Evolutionary conservation across 1,140 invertebrate species (phyloP).

Genomic region (Drosophila nigrodunni): DNA sequence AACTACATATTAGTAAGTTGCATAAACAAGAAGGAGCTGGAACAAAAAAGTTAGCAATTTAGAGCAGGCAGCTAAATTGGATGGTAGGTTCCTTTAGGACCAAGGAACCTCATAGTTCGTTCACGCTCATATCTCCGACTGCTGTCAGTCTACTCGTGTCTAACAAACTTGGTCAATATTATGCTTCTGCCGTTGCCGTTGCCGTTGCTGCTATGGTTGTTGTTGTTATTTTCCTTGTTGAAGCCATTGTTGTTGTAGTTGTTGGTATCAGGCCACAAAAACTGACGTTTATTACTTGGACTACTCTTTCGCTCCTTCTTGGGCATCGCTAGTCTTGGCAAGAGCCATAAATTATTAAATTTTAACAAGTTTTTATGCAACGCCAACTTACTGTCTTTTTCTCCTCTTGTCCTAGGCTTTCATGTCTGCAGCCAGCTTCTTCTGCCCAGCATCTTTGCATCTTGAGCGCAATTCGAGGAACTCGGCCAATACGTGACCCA

Average conservation of each 20-base stretch:
- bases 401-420: slow-evolving; percentile 16
- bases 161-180: slow-evolving; percentile 76
- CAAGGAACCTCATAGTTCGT: slow-evolving; percentile 11
- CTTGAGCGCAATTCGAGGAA: slow-evolving; percentile 49
- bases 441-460: slow-evolving; percentile 36
- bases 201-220: slow-evolving; percentile 8
- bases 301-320: slow-evolving; percentile 15
- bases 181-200: slow-evolving; percentile 38
- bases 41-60: slow-evolving; percentile 61
- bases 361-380: slow-evolving; percentile 82
- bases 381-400: slow-evolving; percentile 63
- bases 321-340: slow-evolving; percentile 40
- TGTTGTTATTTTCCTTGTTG: background rate
- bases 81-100: slow-evolving; percentile 8
- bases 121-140: slow-evolving; percentile 20
- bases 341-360: slow-evolving; percentile 81
- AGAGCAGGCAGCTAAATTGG: slow-evolving; percentile 61
- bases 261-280: slow-evolving; percentile 46
- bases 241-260: background rate
- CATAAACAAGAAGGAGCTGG: slow-evolving; percentile 61
- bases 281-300: slow-evolving; percentile 76
- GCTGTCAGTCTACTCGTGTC: slow-evolving; percentile 52
- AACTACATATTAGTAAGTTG: slow-evolving; percentile 77
- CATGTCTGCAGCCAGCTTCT: slow-evolving; percentile 12
- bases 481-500: slow-evolving; percentile 63